These are phyloP conservation scores for Symphodus melops DNA, from an alignment of 2,113 vertebrate genomes.

Conservation along the genomic window DNA sequence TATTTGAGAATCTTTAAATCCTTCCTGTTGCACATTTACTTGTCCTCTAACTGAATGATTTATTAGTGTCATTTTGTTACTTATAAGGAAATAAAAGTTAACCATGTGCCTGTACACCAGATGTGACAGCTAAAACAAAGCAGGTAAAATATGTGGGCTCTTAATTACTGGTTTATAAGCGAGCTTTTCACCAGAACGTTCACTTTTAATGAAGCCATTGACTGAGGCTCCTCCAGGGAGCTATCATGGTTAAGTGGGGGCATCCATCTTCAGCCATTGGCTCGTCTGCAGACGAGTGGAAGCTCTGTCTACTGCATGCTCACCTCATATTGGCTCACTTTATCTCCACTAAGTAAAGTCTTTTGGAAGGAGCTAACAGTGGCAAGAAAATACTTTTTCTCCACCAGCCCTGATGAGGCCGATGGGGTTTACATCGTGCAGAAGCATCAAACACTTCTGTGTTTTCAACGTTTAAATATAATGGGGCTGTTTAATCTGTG, in stretches of 20 bases:
- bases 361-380: slow-evolving; percentile 70
- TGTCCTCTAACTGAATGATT: slow-evolving; percentile 59
- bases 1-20: slow-evolving; percentile 19
- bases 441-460: slow-evolving; percentile 34
- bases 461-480: slow-evolving; percentile 51
- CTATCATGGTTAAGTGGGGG: slow-evolving; percentile 84
- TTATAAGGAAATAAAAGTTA: slow-evolving; percentile 77
- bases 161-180: slow-evolving; percentile 82
- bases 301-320: slow-evolving; percentile 68
- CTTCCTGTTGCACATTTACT: slow-evolving; percentile 46
- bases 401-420: slow-evolving; percentile 50
- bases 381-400: slow-evolving; percentile 68
- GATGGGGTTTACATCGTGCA: slow-evolving; percentile 54
- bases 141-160: slow-evolving; percentile 78
- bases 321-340: slow-evolving; percentile 80
- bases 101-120: slow-evolving; percentile 65
- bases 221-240: slow-evolving; percentile 82
- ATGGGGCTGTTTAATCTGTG: slow-evolving; percentile 58
- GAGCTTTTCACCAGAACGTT: slow-evolving; percentile 79
- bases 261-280: slow-evolving; percentile 83
- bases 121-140: slow-evolving; percentile 80
- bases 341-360: slow-evolving; percentile 83
- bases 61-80: slow-evolving; percentile 67
- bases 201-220: slow-evolving; percentile 85
- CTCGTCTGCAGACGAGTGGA: slow-evolving; percentile 74